phyloP scores from a whole-genome alignment of 2,797 vertebrate genomes.

The Holocentrus rufus region DNA sequence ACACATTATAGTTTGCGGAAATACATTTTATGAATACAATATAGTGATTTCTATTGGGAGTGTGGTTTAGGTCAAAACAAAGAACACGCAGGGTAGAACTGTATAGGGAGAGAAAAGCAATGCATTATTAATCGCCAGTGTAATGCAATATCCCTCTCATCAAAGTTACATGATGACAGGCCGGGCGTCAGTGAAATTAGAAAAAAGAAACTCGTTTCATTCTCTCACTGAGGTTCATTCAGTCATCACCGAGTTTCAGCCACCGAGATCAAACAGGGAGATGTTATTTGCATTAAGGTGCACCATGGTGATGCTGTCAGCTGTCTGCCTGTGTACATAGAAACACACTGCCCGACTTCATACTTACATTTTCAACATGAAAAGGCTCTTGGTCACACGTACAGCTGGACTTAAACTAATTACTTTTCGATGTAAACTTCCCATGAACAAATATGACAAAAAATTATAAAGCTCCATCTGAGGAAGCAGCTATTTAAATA shows the following conservation, averaged over 20 bases:
- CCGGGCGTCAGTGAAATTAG: neutral
- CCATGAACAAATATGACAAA: neutral
- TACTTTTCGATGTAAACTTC: no score
- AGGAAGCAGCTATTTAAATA: neutral
- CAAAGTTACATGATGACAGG: constrained; percentile 38
- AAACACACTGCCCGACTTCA: neutral
- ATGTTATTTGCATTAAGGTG: constrained; percentile 40
- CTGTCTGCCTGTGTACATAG: neutral
- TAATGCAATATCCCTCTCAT: constrained; percentile 40
- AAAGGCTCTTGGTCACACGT: no score
- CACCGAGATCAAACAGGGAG: neutral
- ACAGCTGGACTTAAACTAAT: no score
- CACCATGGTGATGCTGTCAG: constrained; percentile 4
- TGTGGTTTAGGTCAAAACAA: no score
- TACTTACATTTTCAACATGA: neutral
- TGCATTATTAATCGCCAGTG: constrained; percentile 53
- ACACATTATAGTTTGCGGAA: no score
- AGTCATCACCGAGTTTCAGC: constrained; percentile 21
- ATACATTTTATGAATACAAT: no score
- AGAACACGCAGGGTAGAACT: neutral
- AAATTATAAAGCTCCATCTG: no score
- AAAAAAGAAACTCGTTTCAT: neutral
- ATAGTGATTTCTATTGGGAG: no score
- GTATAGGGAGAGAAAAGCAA: neutral
- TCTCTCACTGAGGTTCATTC: neutral